Conservation (phyloP, 2,113 vertebrate species). For the Macaca fascicularis region DNA sequence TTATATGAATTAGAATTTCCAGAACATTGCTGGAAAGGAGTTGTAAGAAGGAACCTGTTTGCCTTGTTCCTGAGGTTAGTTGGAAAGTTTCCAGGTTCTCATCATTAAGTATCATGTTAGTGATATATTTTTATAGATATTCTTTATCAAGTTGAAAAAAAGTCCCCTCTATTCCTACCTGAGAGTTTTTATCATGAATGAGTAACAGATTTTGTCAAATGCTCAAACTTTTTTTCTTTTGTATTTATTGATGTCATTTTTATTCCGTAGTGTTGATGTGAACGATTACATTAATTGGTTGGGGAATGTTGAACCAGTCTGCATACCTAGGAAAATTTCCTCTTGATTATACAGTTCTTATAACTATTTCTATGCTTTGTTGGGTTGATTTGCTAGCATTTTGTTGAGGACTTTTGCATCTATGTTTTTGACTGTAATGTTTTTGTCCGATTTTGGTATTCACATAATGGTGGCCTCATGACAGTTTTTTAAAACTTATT, state of each 20-base stretch:
- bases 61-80: background rate
- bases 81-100: background rate
- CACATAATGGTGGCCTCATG: background rate
- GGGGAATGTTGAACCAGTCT: background rate
- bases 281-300: background rate
- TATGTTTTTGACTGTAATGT: background rate
- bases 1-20: background rate
- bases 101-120: background rate
- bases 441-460: background rate
- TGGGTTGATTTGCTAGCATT: background rate
- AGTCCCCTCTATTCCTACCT: background rate
- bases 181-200: background rate
- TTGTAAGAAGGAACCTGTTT: background rate
- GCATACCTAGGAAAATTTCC: background rate
- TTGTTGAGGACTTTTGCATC: background rate
- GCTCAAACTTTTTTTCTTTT: background rate
- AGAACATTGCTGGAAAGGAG: background rate
- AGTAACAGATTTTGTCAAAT: background rate
- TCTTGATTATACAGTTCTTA: background rate
- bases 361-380: background rate
- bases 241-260: background rate
- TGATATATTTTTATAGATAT: background rate
- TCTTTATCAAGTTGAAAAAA: background rate
- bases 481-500: background rate
- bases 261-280: background rate